Evolutionary conservation across 2,113 vertebrate species (phyloP), one percentile per base, ranked within the genome.

Genomic region (Spea multiplicata): DNA sequence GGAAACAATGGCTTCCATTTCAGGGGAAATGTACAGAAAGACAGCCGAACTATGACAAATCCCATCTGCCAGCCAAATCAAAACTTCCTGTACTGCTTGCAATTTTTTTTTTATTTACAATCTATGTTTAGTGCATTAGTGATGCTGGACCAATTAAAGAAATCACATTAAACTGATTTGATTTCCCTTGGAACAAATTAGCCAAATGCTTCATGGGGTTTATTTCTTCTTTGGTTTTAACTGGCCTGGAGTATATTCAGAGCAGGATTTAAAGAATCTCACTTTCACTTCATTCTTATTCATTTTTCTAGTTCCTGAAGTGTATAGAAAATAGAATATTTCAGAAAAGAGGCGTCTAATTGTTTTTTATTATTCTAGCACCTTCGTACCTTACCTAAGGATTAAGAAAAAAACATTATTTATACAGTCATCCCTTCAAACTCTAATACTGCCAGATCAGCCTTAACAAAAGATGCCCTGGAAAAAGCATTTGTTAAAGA

Each of bases 121-220:
- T 80, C 2, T 45, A 57, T 53, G 50, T 17, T 66, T 66, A 65
- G 44, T 47, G 62, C 50, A 79, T 79, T 79, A 73, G 50, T 67
- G 14, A 44, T 67, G 62, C 44, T 44, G 70, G 77, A 73, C 70
- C 77, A 80, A 80, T 80, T 73, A 67, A 57, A 44, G 70, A 55
- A 57, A 79, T 57, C 65, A 73, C 70, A 73, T 80, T 73, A 65
- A 53, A 73, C n/a, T 59, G 49, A 67, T 80, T 66, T 59, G 44
- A 80, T 73, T 73, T 80, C 62, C 70, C 70, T 73, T 44, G 62
- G 44, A 80, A 73, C 77, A 73, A 66, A 80, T 73, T 73, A 73
- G 53, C 76, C 76, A 78, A 72, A 78, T 72, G 76, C 48, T 65
- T 72, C 71, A 62, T 16, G 66, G 76, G 69, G 72, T 71, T 71